Evolutionary conservation across 2,113 vertebrate species (phyloP).

Genomic region (Vulpes vulpes): DNA sequence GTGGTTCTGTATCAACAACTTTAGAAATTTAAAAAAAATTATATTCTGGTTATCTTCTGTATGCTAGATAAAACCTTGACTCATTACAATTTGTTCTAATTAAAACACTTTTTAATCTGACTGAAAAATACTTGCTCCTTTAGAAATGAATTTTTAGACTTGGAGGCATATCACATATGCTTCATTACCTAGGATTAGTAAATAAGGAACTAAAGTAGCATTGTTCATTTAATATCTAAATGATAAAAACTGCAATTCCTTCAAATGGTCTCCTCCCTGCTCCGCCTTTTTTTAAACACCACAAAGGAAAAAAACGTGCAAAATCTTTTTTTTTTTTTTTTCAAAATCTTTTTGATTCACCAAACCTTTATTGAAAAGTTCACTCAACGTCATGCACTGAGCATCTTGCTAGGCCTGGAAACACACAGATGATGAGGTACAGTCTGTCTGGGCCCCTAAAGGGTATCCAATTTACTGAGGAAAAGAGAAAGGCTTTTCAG

Average conservation of each 20-base stretch:
- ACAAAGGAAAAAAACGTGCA: not conserved
- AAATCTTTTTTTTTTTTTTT: too few species aligned
- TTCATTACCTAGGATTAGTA: not conserved
- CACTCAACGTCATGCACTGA: not conserved
- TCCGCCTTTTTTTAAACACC: not conserved
- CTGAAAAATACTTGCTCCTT: not conserved
- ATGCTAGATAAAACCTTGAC: not conserved
- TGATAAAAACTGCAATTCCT: not conserved
- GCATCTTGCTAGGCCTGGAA: not conserved
- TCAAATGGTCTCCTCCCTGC: not conserved
- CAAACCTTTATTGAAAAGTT: not conserved
- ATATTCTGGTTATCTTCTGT: not conserved
- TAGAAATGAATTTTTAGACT: constrained; percentile 20
- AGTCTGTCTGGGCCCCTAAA: not conserved
- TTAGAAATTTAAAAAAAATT: constrained; percentile 56
- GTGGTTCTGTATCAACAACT: constrained; percentile 23
- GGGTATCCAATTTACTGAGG: not conserved
- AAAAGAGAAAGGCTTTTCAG: not conserved
- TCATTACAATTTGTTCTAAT: not conserved
- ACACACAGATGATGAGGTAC: not conserved
- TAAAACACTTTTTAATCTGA: constrained; percentile 15
- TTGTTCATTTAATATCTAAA: constrained; percentile 9
- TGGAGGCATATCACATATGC: not conserved
- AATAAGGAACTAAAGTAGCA: not conserved
- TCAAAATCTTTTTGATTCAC: not conserved